Evolutionary conservation across 2,797 vertebrate species (phyloP).

Genomic region (Gymnoscopelus braueri): DNA sequence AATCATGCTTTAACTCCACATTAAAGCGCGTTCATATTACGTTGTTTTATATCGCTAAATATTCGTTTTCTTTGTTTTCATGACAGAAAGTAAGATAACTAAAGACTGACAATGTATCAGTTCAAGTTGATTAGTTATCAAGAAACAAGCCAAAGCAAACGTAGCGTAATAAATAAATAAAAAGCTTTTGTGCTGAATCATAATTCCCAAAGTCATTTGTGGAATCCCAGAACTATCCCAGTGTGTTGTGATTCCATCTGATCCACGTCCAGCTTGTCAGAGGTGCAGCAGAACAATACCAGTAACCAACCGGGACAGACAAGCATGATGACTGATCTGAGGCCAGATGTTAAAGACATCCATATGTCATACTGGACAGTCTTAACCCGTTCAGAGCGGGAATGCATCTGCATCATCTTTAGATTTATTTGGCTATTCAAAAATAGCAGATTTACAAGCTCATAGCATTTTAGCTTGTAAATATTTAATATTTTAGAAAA

Average conservation of each 20-base stretch:
- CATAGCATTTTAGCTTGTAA: too few relatives aligned
- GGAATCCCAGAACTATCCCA: background rate
- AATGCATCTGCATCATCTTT: too few relatives aligned
- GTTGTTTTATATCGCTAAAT: too few relatives aligned
- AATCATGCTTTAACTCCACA: too few relatives aligned
- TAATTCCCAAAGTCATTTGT: background rate
- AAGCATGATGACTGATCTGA: conserved; percentile 1
- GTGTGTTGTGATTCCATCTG: conserved; percentile 10
- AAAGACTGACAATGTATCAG: too few relatives aligned
- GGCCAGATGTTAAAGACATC: conserved; percentile 6
- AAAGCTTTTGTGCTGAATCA: conserved; percentile 6
- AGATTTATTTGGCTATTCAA: too few relatives aligned
- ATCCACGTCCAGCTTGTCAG: conserved; percentile 13
- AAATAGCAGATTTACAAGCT: too few relatives aligned
- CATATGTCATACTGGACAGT: conserved; percentile 12
- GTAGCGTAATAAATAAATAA: conserved; percentile 11
- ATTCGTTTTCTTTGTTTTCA: too few relatives aligned
- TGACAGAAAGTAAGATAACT: too few relatives aligned
- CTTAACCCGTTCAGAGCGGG: background rate
- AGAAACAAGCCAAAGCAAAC: background rate
- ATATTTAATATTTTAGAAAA: too few relatives aligned
- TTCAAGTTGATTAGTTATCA: background rate
- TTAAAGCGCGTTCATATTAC: too few relatives aligned
- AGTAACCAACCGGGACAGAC: background rate
- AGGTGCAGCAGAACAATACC: background rate